Evolutionary conservation across 2,888 invertebrate species (phyloP), one percentile per base, ranked within the genome.

Genomic region (Drosophila gaucha): DNA sequence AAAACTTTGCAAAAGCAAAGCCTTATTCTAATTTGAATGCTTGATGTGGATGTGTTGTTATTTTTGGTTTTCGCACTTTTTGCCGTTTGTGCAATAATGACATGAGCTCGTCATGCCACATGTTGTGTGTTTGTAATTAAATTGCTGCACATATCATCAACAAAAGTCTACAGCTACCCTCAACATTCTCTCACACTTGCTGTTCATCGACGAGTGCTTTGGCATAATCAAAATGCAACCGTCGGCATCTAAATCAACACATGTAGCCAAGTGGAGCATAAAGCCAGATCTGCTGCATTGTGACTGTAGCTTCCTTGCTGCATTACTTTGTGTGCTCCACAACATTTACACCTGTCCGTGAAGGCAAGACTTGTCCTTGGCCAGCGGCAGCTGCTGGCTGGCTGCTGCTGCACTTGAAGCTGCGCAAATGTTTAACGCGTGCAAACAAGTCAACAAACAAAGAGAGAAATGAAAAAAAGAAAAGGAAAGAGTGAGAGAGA

Each of bases 81-180:
- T 50, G 38, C 55, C 20, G 10, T 35, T 31, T 49, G 39, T 47
- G 58, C 20, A 57, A 43, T 62, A 57, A 64, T 64, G 46, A 62
- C 63, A 84, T 74, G 70, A 50, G 59, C 47, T 38, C 47, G 33
- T 41, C 36, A 35, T 38, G 66, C 74, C 75, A 84, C 85, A 85
- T 78, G 87, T 67, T 78, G 82, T 84, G 73, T 82, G 78, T 80
- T 86, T 82, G 78, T 84, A 82, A 82, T 82, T 86, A 84, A 82
- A 82, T 71, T 75, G 82, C 80, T 54, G 75, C 44, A 52, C 77
- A 71, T 67, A 74, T 77, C 64, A 71, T 74, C 57, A 78, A 78
- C 78, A 66, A 62, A 39, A 36, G 39, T 30, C 50, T 63, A 57
- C 57, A 63, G 33, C 55, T 50, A 16, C 41, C 43, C 63, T 44